These are phyloP conservation scores for Apotomis betuletana DNA, from an alignment of 2,888 invertebrate species.

Conservation along the genomic window DNA sequence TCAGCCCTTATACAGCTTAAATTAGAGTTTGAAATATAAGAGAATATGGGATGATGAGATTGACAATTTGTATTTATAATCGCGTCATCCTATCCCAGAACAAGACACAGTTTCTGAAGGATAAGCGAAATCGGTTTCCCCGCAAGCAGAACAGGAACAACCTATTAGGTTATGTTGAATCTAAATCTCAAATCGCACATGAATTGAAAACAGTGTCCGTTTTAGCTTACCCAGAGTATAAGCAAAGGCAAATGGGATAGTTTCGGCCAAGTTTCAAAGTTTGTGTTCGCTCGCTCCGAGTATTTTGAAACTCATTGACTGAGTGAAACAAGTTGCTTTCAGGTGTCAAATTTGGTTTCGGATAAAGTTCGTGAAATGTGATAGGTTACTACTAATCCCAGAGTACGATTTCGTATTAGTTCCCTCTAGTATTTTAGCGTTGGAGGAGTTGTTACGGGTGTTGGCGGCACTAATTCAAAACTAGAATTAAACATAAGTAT, in stretches of 20 bases:
- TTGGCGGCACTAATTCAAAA: no score
- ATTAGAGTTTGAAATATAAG: no score
- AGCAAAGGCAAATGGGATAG: background rate
- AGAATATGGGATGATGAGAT: no score
- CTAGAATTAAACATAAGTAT: no score
- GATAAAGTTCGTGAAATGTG: slow-evolving; percentile 4
- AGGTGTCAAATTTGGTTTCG: slow-evolving; percentile 38
- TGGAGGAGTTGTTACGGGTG: background rate
- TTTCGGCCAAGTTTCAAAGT: slow-evolving; percentile 23
- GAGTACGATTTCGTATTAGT: background rate
- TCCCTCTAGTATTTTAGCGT: background rate
- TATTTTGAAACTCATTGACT: slow-evolving; percentile 29
- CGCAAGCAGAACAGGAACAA: no score
- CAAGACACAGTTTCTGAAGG: no score
- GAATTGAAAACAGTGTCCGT: background rate
- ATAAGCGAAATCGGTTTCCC: no score
- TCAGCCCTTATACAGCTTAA: no score
- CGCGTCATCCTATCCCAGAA: no score
- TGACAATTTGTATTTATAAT: no score
- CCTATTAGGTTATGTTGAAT: no score
- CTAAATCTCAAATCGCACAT: background rate
- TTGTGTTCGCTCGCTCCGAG: slow-evolving; percentile 16
- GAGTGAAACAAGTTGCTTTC: slow-evolving; percentile 28
- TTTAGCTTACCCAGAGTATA: slow-evolving; percentile 6
- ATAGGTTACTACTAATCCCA: no score